Conservation (phyloP, 2,888 invertebrate species). For the Drosophila prostipennis region DNA sequence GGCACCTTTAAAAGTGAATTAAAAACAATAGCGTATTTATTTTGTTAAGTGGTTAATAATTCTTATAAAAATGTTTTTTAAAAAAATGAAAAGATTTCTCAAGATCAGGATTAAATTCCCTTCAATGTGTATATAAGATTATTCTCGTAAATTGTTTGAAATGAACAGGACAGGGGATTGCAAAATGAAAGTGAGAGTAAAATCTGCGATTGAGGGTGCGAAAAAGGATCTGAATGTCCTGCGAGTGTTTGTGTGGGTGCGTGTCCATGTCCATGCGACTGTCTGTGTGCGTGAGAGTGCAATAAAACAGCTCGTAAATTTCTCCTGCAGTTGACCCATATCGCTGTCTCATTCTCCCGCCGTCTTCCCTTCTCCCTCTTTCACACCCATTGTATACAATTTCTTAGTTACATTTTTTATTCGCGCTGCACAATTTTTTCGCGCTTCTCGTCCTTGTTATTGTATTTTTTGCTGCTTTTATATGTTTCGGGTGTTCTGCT, state of each 20-base stretch:
- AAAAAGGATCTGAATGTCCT: background rate
- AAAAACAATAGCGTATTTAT: background rate
- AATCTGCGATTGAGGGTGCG: background rate
- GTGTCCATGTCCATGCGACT: constrained; percentile 7
- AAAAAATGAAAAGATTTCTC: too few species aligned
- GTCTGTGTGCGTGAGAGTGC: constrained; percentile 13
- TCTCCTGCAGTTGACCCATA: constrained; percentile 46
- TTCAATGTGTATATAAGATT: background rate
- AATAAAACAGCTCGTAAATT: constrained; percentile 76
- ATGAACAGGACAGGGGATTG: background rate
- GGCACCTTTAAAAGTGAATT: background rate
- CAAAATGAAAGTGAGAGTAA: background rate
- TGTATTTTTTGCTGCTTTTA: constrained; percentile 26
- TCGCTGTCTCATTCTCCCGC: constrained; percentile 2
- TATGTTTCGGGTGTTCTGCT: constrained; percentile 27
- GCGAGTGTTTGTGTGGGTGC: constrained; percentile 13
- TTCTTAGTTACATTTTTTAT: constrained; percentile 40
- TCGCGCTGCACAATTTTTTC: constrained; percentile 27
- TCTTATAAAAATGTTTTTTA: too few species aligned
- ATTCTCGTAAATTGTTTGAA: background rate
- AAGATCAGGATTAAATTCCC: background rate
- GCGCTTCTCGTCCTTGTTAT: constrained; percentile 14
- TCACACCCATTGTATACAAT: constrained; percentile 24
- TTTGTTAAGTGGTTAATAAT: too few species aligned
- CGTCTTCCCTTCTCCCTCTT: background rate